Base-by-base conservation (phyloP, 2,888 invertebrate species). In the Leucozona laternaria region DNA sequence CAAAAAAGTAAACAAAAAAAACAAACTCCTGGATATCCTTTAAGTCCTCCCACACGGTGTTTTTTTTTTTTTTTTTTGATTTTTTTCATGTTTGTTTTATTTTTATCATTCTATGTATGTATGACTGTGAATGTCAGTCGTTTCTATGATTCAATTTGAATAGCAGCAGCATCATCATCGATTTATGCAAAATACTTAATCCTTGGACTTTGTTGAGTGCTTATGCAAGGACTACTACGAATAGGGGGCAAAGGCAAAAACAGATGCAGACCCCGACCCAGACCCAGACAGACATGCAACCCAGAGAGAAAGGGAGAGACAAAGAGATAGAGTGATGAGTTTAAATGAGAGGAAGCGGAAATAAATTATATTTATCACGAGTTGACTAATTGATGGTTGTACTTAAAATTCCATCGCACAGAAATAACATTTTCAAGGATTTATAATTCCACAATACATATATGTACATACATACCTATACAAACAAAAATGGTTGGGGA, bases 131-230 rank as follows among this genome's bases (percentile, higher is more conserved):
- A 43, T 17, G 17, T 60, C 55, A 45, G 34, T 48, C 22, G 48
- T 60, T 34, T 48, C 20, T 20, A 15, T 76, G 64, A 62, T 71
- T 71, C 48, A 45, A 64, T 71, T 76, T 71, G 57, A 53, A 75
- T 75, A 64, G 66, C 22, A 68, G 43, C 50, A 64, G 66, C 22
- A 68, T 34, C 50, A 53, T 48, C 80, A 76, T 64, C 55, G 71
- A 77, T 81, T 64, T 77, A 76, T 81, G 76, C 57, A 72, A 76
- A 77, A 71, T 81, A 64, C 64, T 81, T 81, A 81, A 81, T 64
- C 76, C 76, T 57, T 71, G 62, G 76, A 57, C 76, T 76, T 71
- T 64, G 64, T 31, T 57, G 62, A 71, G 64, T 77, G 53, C 20
- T 76, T 81, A 76, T 66, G 62, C 45, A 40, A 57, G 7, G 20